A percentile compares a stretch with the other conserved stretches of the same genome.
Evolutionary conservation across 64 coral and sea anemone species (phyloP).

Genomic region (Pachyseris speciosa): DNA sequence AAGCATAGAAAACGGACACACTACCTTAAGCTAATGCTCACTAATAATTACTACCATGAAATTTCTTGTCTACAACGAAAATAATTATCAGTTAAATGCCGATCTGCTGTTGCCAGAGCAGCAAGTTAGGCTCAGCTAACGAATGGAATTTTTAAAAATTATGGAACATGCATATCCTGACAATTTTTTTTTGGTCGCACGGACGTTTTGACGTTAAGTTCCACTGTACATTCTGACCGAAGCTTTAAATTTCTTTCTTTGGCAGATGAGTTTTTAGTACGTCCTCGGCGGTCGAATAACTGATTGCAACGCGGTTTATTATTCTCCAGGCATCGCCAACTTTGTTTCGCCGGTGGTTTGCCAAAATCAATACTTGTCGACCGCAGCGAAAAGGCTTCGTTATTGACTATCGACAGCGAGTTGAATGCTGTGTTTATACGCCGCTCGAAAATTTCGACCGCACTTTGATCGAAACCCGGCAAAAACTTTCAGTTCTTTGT

Average conservation of each 20-base stretch:
- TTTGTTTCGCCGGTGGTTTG: slow-evolving; percentile 5
- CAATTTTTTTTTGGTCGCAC: too few species aligned
- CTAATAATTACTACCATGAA: background rate
- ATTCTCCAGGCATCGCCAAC: background rate
- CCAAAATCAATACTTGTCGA: background rate
- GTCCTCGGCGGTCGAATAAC: background rate
- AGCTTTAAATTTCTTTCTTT: background rate
- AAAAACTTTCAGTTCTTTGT: background rate
- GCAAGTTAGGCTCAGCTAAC: background rate
- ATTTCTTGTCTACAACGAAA: background rate
- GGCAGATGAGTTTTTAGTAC: background rate
- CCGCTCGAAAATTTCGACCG: background rate
- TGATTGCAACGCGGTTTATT: slow-evolving; percentile 17
- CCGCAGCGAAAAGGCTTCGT: slow-evolving; percentile 18
- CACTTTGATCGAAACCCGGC: background rate
- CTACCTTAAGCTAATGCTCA: too few species aligned
- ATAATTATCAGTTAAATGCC: background rate
- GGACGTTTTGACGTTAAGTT: too few species aligned
- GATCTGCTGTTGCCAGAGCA: background rate
- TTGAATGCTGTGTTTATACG: background rate
- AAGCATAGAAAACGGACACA: too few species aligned
- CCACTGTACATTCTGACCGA: background rate
- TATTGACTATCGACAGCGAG: background rate
- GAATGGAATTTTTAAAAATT: too few species aligned
- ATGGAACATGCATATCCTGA: too few species aligned